Percentiles rank a stretch among this genome's conserved stretches.
These are phyloP conservation scores for Aphelenchoides besseyi DNA, from an alignment of 1,140 invertebrate species.

Conservation along the genomic window DNA sequence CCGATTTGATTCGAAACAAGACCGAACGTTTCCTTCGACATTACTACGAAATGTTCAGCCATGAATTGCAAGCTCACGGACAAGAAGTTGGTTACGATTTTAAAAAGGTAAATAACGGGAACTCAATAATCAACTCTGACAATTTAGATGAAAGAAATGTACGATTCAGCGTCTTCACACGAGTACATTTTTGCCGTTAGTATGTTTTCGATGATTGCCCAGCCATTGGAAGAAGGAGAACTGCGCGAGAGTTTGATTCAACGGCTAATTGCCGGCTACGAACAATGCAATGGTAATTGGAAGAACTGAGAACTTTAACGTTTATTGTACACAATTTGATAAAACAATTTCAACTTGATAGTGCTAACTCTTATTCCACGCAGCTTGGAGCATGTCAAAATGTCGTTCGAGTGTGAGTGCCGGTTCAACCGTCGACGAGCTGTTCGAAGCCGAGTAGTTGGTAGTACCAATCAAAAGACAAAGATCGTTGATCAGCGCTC, in stretches of 20 bases:
- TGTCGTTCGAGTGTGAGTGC: no score
- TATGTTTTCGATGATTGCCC: not conserved
- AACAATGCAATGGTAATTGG: not conserved
- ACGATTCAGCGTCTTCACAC: not conserved
- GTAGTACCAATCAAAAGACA: no score
- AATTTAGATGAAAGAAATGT: constrained; percentile 15
- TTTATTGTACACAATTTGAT: no score
- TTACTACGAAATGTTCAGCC: constrained; percentile 5
- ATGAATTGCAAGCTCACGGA: not conserved
- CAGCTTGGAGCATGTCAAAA: no score
- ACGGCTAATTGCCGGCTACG: constrained; percentile 4
- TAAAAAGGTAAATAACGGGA: not conserved
- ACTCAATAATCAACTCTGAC: not conserved
- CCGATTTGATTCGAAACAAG: not conserved
- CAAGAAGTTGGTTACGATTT: not conserved
- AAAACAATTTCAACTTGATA: no score
- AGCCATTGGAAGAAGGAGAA: no score
- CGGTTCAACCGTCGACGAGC: no score
- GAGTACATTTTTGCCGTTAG: constrained; percentile 15
- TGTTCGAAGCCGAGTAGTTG: no score
- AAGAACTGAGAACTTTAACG: no score
- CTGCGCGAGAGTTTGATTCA: not conserved
- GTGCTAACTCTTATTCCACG: no score
- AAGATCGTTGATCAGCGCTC: no score
- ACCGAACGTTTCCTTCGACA: constrained; percentile 1